Evolutionary conservation across 2,113 vertebrate species (phyloP), one percentile per base, ranked within the genome.

Genomic region (Ramphastos sulfuratus): DNA sequence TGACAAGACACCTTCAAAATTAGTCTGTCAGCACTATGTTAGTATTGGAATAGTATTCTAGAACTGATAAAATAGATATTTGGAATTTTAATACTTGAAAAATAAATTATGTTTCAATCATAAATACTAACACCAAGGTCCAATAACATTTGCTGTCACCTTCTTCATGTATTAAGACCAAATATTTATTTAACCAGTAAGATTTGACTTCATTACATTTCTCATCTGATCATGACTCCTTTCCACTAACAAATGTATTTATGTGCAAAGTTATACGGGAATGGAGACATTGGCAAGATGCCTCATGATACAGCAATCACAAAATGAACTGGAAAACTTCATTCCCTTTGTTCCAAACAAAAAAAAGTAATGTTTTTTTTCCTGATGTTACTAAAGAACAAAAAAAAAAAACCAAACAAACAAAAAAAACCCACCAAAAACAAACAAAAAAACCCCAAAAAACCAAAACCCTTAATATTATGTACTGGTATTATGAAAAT

Each of bases 1-100:
- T 92, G 71, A 61, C 48, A 92, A 94, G 24, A 44, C 33, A 82
- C 52, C 79, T 83, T 85, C 35, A 56, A 89, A 94, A 89, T 67
- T 30, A 92, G 27, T 7, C 75, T 85, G 15, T 89, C 31, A 56
- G 5, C 72, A 64, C 3, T 33, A 60, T 52, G 48, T 54, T 64
- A 44, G 19, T 21, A 85, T 56, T 82, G 80, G 52, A 92, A 21
- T 7, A 82, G 28, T 54, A 56, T 13, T 61, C 19, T 42, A 39
- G 15, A 87, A 83, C 31, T 35, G 55, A 66, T 7, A 44, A 78
- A 90, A 88, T 7, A 6, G 33, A 58, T 37, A 78, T 58, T 44
- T 71, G 39, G 48, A 81, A 86, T 50, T 7, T 13, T 55, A 65
- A 81, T 75, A 2, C 78, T 78, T 78, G n/a, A 39, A 85, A 96